These are phyloP conservation scores for Ceratothoa steindachneri DNA, from an alignment of 2,888 invertebrate species.

Conservation along the genomic window DNA sequence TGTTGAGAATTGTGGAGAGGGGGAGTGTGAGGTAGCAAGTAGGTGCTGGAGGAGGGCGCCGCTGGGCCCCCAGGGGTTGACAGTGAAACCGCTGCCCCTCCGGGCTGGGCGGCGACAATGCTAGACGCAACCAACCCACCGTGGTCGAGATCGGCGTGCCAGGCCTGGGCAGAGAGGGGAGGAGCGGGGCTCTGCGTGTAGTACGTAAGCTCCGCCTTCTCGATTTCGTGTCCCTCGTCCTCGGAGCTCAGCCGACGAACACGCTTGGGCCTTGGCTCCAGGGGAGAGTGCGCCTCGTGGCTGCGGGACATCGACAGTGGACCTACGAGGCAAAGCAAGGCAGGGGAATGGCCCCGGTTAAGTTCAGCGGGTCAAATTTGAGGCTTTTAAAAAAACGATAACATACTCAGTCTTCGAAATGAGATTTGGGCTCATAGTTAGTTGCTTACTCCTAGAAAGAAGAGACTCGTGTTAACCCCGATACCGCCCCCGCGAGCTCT, in stretches of 20 bases:
- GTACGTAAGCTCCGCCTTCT: constrained; percentile 54
- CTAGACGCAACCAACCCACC: constrained; percentile 51
- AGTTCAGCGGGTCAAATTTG: too few relatives aligned
- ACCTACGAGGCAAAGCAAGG: constrained; percentile 51
- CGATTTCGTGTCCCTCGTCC: constrained; percentile 55
- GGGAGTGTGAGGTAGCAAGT: constrained; percentile 34
- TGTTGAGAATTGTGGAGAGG: constrained; percentile 41
- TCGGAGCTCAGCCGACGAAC: constrained; percentile 58
- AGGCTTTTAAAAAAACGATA: too few relatives aligned
- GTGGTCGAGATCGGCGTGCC: constrained; percentile 59
- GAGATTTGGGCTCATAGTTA: too few relatives aligned
- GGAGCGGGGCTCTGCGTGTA: constrained; percentile 59
- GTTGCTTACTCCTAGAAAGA: too few relatives aligned
- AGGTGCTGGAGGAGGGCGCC: constrained; percentile 50
- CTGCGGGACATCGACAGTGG: constrained; percentile 50
- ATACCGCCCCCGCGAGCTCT: too few relatives aligned
- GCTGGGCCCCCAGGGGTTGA: constrained; percentile 51
- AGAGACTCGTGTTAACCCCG: too few relatives aligned
- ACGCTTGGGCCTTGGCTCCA: constrained; percentile 58
- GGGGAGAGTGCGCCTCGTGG: constrained; percentile 50
- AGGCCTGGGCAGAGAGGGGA: constrained; percentile 56
- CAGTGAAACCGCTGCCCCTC: constrained; percentile 13
- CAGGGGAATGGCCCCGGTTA: too few relatives aligned
- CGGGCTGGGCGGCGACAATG: constrained; percentile 49
- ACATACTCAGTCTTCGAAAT: too few relatives aligned